Base-by-base conservation (phyloP, 2,888 invertebrate species). In the Eupithecia insigniata region DNA sequence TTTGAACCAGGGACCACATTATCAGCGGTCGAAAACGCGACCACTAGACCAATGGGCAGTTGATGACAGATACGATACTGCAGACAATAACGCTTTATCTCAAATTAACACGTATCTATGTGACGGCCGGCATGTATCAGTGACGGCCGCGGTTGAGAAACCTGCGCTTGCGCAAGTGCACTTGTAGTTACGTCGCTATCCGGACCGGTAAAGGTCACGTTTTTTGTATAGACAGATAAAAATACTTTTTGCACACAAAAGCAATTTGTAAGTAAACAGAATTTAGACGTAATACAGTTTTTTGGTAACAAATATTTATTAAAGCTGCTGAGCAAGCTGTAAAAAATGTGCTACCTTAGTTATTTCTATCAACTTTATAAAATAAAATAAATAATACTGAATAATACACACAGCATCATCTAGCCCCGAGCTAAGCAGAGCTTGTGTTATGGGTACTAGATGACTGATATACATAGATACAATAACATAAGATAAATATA, bases 131-230 rank as follows among this genome's bases (percentile, higher is more conserved):
- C 43, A 8, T n/a, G 43, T 43, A n/a, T 5, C n/a, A 18, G 30
- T 30, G 18, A 16, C 60, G 58, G 28, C 28, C 60, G 18, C 30
- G 22, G 22, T 60, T 16, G 18, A 30, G 60, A 30, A 60, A 55
- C 26, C 22, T 55, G 55, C 55, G 60, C 30, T 60, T 60, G 60
- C 60, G 60, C 30, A 60, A 60, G 6, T 64, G 22, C 39, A 18
- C 34, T 55, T 55, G 46, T 18, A 60, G 28, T 30, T 60, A 30
- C 60, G 60, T 60, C 60, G 30, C 28, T 58, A 60, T 60, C 30
- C 30, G 60, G 60, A 16, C 30, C 30, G 18, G 60, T 22, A 60
- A 58, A 60, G 60, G 60, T 60, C 60, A 26, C 12, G 12, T 55
- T 26, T 5, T 26, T 14, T 55, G 22, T 55, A 26, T 22, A 55